Percentiles rank a stretch among this genome's conserved stretches.
Conservation (phyloP, 37 sponge, comb jelly and placozoan species). For the Chondrilla cf. caribensis region DNA sequence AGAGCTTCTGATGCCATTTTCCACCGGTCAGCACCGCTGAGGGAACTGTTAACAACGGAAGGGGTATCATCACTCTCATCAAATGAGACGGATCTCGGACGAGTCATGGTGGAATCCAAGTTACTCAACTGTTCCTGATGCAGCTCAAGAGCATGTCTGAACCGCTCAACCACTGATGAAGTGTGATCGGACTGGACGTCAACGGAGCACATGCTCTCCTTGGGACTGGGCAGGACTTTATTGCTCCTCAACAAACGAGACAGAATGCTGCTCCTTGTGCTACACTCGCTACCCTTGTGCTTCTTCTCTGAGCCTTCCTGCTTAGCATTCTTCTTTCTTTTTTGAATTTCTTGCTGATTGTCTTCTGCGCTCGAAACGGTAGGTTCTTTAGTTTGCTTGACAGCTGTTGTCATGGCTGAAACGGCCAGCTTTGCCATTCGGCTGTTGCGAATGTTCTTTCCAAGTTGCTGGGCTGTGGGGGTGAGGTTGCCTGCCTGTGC, state of each 20-base stretch:
- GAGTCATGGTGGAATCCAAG: background rate
- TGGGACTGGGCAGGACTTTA: background rate
- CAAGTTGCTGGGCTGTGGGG: background rate
- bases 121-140: background rate
- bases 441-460: slow-evolving; percentile 14
- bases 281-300: background rate
- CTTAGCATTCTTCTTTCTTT: background rate
- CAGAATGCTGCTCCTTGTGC: background rate
- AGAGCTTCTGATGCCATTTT: slow-evolving; percentile 12
- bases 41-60: background rate
- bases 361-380: background rate
- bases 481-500: background rate
- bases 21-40: slow-evolving; percentile 18
- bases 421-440: slow-evolving; percentile 25
- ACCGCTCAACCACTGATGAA: background rate
- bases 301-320: background rate
- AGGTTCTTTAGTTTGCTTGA: background rate
- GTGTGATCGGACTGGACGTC: slow-evolving; percentile 12
- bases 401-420: slow-evolving; percentile 27
- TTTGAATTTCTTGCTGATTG: background rate
- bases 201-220: slow-evolving; percentile 17
- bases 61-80: slow-evolving; percentile 16
- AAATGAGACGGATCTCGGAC: slow-evolving; percentile 12
- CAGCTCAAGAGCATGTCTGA: background rate
- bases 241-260: background rate